Base-by-base conservation (phyloP, 2,113 vertebrate species). In the Alexandromys fortis region DNA sequence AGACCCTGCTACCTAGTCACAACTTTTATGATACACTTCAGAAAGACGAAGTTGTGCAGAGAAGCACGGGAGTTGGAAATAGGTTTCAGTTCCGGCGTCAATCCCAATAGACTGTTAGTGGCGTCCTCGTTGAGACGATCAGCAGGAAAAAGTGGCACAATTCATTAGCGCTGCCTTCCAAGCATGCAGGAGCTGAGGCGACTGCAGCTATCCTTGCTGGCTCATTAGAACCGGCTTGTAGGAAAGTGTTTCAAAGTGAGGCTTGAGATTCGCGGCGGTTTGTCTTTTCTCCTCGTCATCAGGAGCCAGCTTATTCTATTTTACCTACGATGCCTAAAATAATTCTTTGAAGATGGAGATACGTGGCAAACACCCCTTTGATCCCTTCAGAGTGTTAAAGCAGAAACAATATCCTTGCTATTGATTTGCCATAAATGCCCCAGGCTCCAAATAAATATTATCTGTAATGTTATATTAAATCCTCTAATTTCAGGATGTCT, bases 221-320 rank as follows among this genome's bases (percentile, higher is more conserved):
- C 82, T 98, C 94, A 94, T 95, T 92, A 97, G 90, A 81, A 91
- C 35, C 75, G 67, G 81, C 45, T 83, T 86, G 73, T 61, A 91
- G 85, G 79, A 30, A 68, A 92, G 72, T 35, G 49, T 94, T 96
- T 89, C 88, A 87, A 94, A 97, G 58, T 0, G 10, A 93, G n/a
- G 5, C 42, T 92, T 67, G 19, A 42, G n/a, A 95, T 90, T 89
- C 5, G 2, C 38, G 65, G 89, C 49, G 19, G 94, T 92, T 78
- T 91, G 30, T 83, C 42, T 61, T 90, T 90, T 86, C 67, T 61
- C 77, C 13, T 70, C 7, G 21, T 5, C 26, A 93, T 93, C 61
- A 55, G 72, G 83, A 92, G 38, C 65, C 21, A 2, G 28, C 14
- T 83, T 91, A 79, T 91, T 86, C 47, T 92, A 19, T 28, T 97